Percentiles rank a stretch among this genome's conserved stretches.
phyloP scores from a whole-genome alignment of 2,113 vertebrate genomes.

The Sapajus apella region DNA sequence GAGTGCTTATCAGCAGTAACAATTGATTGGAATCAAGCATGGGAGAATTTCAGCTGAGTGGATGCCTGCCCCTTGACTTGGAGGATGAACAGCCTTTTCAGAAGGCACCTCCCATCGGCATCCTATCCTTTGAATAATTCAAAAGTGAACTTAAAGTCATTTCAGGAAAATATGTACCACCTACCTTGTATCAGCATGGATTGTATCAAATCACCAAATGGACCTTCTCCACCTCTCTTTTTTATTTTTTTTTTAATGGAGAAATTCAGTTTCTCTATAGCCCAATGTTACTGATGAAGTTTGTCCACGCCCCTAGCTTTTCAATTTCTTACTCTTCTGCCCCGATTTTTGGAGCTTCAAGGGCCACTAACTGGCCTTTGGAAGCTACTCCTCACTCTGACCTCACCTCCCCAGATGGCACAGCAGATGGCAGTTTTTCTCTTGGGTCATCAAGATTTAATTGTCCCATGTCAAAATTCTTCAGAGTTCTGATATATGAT shows the following conservation, averaged over 20 bases:
- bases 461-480: background rate
- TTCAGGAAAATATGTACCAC: background rate
- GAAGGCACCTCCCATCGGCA: too few species aligned
- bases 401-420: background rate
- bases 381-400: background rate
- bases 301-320: background rate
- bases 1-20: background rate
- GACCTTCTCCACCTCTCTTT: background rate
- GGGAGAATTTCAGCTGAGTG: background rate
- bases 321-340: background rate
- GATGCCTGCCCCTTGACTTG: too few species aligned
- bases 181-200: background rate
- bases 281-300: background rate
- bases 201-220: background rate
- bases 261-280: background rate
- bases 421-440: background rate
- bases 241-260: background rate
- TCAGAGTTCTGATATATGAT: background rate
- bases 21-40: background rate
- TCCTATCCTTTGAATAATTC: background rate
- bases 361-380: background rate
- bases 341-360: background rate
- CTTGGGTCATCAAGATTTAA: background rate
- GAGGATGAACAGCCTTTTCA: background rate
- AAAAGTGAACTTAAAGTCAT: background rate